Conservation (phyloP, 2,888 invertebrate species). For the Litoditis marina region DNA sequence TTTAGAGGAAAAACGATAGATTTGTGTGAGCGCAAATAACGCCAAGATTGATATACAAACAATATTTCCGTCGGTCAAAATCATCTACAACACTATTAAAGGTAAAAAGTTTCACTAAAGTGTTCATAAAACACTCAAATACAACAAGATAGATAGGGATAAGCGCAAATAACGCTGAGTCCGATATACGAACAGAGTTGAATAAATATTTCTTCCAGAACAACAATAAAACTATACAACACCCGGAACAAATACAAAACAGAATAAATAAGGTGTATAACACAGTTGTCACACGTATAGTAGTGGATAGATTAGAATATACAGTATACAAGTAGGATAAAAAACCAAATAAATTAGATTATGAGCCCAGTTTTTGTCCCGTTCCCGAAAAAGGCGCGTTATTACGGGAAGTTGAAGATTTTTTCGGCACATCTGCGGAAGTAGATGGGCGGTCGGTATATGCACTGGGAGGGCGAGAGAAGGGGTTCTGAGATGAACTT, state of each 20-base stretch:
- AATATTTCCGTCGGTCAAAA: too few relatives aligned
- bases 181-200: too few relatives aligned
- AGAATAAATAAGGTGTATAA: not conserved
- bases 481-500: conserved; percentile 1
- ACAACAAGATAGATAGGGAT: too few relatives aligned
- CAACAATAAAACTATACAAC: not conserved
- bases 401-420: not conserved
- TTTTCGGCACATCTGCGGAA: not conserved
- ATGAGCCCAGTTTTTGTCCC: conserved; percentile 28
- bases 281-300: not conserved
- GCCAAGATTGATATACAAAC: too few relatives aligned
- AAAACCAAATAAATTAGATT: not conserved
- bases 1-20: too few relatives aligned
- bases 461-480: conserved; percentile 11
- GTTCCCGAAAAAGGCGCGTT: conserved; percentile 18
- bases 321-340: not conserved
- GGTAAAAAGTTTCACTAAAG: too few relatives aligned
- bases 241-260: not conserved
- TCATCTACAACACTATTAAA: too few relatives aligned
- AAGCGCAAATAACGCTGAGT: too few relatives aligned
- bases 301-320: not conserved
- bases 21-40: too few relatives aligned
- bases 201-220: too few relatives aligned
- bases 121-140: too few relatives aligned
- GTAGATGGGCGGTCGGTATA: not conserved